Base-by-base conservation (phyloP, 2,888 invertebrate genomes). In the Pollenia griseotomentosa region DNA sequence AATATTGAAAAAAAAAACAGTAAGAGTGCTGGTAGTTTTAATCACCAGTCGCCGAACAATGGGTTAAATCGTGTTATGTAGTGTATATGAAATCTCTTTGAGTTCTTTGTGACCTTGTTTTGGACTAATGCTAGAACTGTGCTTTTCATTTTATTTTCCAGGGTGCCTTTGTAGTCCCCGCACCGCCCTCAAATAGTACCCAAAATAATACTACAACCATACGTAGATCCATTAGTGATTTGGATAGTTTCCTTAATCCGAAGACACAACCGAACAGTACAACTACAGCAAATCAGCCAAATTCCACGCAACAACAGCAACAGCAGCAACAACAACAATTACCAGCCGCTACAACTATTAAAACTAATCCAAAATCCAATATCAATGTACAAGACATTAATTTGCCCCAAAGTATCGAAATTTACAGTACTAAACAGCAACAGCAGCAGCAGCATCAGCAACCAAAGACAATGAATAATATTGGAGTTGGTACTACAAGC, bases 101-200 rank as follows among this genome's bases (percentile, higher is more conserved):
- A 33, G 5, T 33, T 33, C 33, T 33, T 33, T 33, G 33, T 33
- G 33, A 6, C 33, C 33, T 33, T 33, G 6, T 33, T 33, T 33
- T 33, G 33, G 33, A 11, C 2, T 59, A 55, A 55, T 23, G 8
- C 9, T n/a, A 19, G 10, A 40, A 48, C 9, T 86, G 10, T 66
- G 9, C 19, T 9, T 33, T 51, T 23, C 2, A 66, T 71, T 7
- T 10, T 51, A 12, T 68, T 44, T 86, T 81, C 2, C 70, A 94
- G 94, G 93, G 93, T 89, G 92, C 94, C 88, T 94, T 94, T 89
- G 94, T 92, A 88, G 93, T 94, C 87, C 94, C 94, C 77, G 93
- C 94, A 83, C 93, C 93, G 86, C 94, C 94, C 71, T 88, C 90
- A 78, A 90, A 88, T 78, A 90, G 92, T 88, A 92, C 87, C 84